These are phyloP conservation scores for Aphelinus certus DNA, from an alignment of 1,140 invertebrate genomes.

Conservation along the genomic window DNA sequence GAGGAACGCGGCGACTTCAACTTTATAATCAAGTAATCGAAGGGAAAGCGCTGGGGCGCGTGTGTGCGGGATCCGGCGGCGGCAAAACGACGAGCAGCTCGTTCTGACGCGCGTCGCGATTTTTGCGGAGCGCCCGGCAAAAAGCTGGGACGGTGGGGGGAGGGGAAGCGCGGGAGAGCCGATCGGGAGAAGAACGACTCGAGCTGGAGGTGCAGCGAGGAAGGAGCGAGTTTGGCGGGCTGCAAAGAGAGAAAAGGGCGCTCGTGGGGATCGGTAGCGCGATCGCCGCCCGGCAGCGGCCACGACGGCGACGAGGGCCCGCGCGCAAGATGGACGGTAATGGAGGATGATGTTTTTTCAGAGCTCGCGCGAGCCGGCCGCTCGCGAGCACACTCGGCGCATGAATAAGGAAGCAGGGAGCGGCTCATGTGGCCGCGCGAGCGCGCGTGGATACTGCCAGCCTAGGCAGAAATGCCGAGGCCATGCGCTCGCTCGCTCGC, in stretches of 20 bases:
- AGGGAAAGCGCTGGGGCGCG: no score
- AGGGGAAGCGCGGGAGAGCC: no score
- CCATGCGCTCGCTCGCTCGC: conserved; percentile 34
- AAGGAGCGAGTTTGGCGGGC: background rate
- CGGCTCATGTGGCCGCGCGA: background rate
- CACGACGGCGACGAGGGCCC: background rate
- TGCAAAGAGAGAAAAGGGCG: conserved; percentile 4
- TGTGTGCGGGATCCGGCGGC: background rate
- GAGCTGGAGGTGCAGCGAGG: no score
- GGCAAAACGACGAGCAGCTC: background rate
- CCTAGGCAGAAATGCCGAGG: conserved; percentile 53
- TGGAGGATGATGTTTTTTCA: conserved; percentile 43
- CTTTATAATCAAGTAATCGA: no score
- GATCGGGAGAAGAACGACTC: no score
- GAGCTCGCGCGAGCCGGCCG: background rate
- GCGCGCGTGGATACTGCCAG: background rate
- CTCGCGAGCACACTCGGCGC: background rate
- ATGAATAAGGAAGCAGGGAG: conserved; percentile 52
- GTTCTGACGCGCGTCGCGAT: no score
- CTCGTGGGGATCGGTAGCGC: background rate
- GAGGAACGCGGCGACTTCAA: background rate
- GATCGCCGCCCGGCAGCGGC: background rate
- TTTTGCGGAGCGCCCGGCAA: no score
- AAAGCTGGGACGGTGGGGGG: no score
- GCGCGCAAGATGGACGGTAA: conserved; percentile 24